phyloP scores from a whole-genome alignment of 2,888 invertebrate genomes.

The Falcaria lacertinaria region DNA sequence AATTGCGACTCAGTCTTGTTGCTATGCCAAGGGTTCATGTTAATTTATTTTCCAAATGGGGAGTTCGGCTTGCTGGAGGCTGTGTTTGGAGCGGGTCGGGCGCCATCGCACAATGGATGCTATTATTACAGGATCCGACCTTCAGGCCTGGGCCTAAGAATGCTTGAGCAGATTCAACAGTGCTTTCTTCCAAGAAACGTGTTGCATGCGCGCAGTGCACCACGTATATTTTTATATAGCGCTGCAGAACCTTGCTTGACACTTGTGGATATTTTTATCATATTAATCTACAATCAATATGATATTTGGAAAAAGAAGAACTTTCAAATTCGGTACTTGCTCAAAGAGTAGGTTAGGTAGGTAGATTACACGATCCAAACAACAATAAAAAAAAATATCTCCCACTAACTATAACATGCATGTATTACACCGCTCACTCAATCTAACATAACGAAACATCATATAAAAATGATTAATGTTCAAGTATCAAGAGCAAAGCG shows the following conservation, averaged over 20 bases:
- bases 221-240: conserved; percentile 49
- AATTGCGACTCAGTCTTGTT: conserved; percentile 11
- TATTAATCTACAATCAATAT: too few relatives aligned
- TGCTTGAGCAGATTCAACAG: conserved; percentile 48
- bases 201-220: conserved; percentile 53
- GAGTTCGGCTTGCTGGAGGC: conserved; percentile 12
- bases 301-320: too few relatives aligned
- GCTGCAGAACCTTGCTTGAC: not conserved
- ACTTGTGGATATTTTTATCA: too few relatives aligned
- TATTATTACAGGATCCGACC: conserved; percentile 59
- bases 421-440: not conserved
- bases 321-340: too few relatives aligned
- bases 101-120: conserved; percentile 36
- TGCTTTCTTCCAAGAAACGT: conserved; percentile 67
- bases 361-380: not conserved
- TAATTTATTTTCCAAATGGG: conserved; percentile 29
- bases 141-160: conserved; percentile 57
- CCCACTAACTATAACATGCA: not conserved
- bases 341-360: too few relatives aligned
- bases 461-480: not conserved
- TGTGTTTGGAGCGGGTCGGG: conserved; percentile 20
- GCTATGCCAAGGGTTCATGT: conserved; percentile 34
- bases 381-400: not conserved
- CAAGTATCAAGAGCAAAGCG: conserved; percentile 41
- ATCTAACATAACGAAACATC: not conserved